These are phyloP conservation scores for Maccullochella peelii DNA, from an alignment of 2,113 vertebrate species.

Conservation along the genomic window DNA sequence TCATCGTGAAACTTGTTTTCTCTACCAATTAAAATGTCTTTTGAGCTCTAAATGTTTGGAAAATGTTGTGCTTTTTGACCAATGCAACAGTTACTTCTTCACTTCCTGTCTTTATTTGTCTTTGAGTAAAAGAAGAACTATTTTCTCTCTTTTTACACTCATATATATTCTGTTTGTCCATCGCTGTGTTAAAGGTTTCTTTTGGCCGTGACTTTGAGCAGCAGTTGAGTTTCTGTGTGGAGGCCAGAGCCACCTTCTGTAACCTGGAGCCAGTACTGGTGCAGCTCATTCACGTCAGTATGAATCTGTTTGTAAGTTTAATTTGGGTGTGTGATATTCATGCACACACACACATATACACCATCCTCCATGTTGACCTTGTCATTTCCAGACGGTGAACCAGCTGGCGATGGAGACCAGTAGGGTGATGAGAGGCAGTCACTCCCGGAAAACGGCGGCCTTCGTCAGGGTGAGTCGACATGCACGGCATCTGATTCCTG, in stretches of 20 bases:
- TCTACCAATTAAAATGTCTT: neutral
- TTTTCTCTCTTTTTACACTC: neutral
- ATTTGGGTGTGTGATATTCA: neutral
- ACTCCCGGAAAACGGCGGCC: slow-evolving; percentile 95
- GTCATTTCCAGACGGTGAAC: slow-evolving; percentile 89
- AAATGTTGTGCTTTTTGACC: neutral
- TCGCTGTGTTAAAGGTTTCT: slow-evolving; percentile 86
- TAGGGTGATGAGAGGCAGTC: slow-evolving; percentile 94
- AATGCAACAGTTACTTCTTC: neutral
- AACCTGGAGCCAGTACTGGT: slow-evolving; percentile 96
- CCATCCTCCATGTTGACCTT: neutral
- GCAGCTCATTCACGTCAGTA: slow-evolving; percentile 95
- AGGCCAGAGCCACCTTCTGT: slow-evolving; percentile 95
- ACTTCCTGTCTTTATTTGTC: neutral
- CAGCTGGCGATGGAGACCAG: slow-evolving; percentile 96
- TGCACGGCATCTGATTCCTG: neutral
- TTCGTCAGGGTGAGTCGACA: slow-evolving; percentile 91
- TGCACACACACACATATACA: neutral
- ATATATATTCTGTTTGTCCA: neutral
- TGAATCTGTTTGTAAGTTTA: neutral
- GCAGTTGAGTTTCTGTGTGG: slow-evolving; percentile 97
- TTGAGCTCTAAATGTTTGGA: neutral
- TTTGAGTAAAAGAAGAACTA: no score
- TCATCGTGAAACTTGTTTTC: no score
- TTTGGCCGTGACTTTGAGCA: slow-evolving; percentile 99